Evolutionary conservation across 2,113 vertebrate genomes (phyloP).

Genomic region (Bubo scandiacus): DNA sequence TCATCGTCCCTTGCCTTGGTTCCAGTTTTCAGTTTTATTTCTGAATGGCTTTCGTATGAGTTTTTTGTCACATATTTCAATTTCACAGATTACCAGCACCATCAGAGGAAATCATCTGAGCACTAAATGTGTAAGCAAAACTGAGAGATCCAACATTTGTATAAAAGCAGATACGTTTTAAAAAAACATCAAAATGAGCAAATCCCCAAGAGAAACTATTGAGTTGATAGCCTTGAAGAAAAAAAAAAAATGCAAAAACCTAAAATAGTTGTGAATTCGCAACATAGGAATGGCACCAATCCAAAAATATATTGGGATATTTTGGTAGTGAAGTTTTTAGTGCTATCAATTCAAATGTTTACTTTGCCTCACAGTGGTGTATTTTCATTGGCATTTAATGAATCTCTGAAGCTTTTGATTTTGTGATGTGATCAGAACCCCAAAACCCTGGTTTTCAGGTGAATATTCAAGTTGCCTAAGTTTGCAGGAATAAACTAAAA

Average conservation of each 20-base stretch:
- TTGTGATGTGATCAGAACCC: neutral
- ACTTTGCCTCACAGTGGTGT: neutral
- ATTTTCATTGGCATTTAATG: neutral
- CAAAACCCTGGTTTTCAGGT: neutral
- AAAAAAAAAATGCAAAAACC: neutral
- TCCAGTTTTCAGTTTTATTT: neutral
- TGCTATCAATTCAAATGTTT: neutral
- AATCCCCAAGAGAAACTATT: neutral
- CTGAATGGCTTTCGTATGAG: conserved; percentile 1
- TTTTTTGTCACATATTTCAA: neutral
- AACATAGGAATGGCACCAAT: neutral
- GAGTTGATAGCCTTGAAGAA: neutral
- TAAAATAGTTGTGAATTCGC: neutral
- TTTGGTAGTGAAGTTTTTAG: neutral
- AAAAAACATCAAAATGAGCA: neutral
- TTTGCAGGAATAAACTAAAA: neutral
- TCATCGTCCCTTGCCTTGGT: neutral
- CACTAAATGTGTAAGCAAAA: conserved; percentile 19
- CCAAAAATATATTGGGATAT: neutral
- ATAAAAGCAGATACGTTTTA: neutral
- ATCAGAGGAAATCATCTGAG: neutral
- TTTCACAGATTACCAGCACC: neutral
- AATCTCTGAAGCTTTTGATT: neutral
- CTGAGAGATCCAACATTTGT: conserved; percentile 27
- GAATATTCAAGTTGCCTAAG: neutral